These are phyloP conservation scores for Mantis religiosa DNA, from an alignment of 2,888 invertebrate genomes.

Conservation along the genomic window DNA sequence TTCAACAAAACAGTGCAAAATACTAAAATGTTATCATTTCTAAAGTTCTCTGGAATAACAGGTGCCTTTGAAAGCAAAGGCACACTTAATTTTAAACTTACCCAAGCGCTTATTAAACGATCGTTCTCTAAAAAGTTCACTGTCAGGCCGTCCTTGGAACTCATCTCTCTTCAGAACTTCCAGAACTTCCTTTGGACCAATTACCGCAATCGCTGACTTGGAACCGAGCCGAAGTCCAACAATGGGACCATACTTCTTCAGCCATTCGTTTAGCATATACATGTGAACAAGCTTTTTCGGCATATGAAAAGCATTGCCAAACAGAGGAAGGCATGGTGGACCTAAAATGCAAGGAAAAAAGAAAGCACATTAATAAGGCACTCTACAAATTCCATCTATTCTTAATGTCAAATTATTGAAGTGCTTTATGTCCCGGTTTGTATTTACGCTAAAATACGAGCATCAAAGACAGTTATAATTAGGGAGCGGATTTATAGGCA, in stretches of 20 bases:
- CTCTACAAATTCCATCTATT: too few species aligned
- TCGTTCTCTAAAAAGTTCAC: not conserved
- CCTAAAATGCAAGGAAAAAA: constrained; percentile 15
- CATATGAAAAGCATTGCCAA: constrained; percentile 31
- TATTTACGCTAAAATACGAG: too few species aligned
- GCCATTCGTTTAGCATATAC: constrained; percentile 24
- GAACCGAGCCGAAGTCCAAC: constrained; percentile 31
- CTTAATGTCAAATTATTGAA: too few species aligned
- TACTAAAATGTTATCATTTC: too few species aligned
- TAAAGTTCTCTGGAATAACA: too few species aligned
- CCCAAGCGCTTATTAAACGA: constrained; percentile 23
- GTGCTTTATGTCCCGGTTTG: too few species aligned
- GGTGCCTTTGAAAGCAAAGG: too few species aligned
- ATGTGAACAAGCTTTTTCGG: constrained; percentile 26
- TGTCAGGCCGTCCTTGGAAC: constrained; percentile 31
- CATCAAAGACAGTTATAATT: too few species aligned
- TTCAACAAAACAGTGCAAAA: too few species aligned
- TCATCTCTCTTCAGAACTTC: constrained; percentile 32
- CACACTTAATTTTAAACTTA: not conserved
- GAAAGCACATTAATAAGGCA: too few species aligned
- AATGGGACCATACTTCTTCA: constrained; percentile 30
- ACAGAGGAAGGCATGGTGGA: constrained; percentile 32
- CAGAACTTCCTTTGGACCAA: constrained; percentile 27
- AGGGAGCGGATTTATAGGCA: too few species aligned
- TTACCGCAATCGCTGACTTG: constrained; percentile 22